A percentile compares a stretch with the other conserved stretches of the same genome.
Evolutionary conservation across 2,113 vertebrate genomes (phyloP).

Genomic region (Pandion haliaetus): DNA sequence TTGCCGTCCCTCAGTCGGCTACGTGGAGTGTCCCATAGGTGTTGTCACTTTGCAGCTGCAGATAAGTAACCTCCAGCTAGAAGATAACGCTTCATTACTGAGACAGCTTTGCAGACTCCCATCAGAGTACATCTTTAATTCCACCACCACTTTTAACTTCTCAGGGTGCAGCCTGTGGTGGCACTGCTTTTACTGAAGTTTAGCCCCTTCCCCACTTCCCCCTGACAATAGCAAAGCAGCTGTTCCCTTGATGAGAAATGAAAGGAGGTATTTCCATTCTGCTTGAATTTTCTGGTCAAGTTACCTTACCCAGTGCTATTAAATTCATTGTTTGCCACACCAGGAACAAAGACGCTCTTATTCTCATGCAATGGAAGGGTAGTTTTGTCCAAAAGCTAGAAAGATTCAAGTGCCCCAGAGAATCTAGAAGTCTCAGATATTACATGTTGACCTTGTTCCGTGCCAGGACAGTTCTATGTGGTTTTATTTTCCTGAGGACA

Average conservation of each 20-base stretch:
- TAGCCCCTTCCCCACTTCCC: background rate
- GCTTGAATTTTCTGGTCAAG: background rate
- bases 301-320: background rate
- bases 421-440: background rate
- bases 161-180: background rate
- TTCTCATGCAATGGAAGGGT: background rate
- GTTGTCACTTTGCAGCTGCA: background rate
- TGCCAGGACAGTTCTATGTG: background rate
- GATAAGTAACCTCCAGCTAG: background rate
- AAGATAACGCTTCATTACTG: background rate
- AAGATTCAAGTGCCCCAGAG: background rate
- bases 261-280: background rate
- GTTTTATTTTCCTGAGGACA: background rate
- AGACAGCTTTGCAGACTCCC: background rate
- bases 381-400: background rate
- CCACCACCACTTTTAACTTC: background rate
- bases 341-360: background rate
- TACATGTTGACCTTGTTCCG: background rate
- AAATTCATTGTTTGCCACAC: background rate
- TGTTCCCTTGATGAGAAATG: background rate
- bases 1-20: fast-evolving
- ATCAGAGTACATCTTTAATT: fast-evolving
- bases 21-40: fast-evolving
- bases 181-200: background rate
- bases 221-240: background rate